These are phyloP conservation scores for Laupala kohalensis DNA, from an alignment of 1,140 invertebrate species.

Conservation along the genomic window DNA sequence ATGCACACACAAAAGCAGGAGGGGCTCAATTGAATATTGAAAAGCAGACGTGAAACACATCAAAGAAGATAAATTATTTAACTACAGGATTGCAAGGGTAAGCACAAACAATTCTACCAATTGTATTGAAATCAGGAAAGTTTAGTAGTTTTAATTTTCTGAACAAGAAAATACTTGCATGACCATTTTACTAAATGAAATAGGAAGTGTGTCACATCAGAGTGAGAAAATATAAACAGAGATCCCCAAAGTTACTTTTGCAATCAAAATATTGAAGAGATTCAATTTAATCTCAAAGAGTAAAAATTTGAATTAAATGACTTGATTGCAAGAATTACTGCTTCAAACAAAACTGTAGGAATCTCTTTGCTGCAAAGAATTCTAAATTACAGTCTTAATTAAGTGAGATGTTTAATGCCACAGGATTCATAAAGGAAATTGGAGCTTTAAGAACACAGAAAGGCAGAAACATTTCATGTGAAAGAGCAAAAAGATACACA, in stretches of 20 bases:
- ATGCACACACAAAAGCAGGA: not conserved
- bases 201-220: not conserved
- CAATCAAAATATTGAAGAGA: not conserved
- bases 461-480: not conserved
- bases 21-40: not conserved
- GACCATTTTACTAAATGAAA: not conserved
- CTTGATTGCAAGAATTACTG: not conserved
- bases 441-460: not conserved
- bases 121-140: not conserved
- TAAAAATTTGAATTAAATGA: too few species aligned
- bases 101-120: not conserved
- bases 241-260: not conserved
- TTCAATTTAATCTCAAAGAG: not conserved
- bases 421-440: not conserved
- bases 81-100: not conserved
- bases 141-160: not conserved
- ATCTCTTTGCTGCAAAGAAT: not conserved
- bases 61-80: not conserved
- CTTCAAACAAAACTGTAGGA: not conserved
- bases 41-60: not conserved
- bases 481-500: not conserved
- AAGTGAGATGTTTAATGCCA: not conserved
- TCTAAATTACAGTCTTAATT: not conserved
- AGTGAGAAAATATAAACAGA: not conserved
- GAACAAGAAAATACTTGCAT: not conserved